Evolutionary conservation across 2,888 invertebrate species (phyloP).

Genomic region (Dusona sp.): DNA sequence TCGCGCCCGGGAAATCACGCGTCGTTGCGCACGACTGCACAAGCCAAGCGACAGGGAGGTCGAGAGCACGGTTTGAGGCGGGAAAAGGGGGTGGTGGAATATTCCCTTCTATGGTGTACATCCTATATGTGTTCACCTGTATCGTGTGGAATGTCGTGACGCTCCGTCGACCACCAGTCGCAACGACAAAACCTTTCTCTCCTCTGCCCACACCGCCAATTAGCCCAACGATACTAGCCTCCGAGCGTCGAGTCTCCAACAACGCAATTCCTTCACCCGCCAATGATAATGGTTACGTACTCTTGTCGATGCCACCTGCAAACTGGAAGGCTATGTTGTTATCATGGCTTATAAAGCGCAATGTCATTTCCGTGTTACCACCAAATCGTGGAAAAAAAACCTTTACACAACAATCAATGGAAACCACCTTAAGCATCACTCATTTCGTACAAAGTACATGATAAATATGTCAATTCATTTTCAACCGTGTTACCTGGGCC

Average conservation of each 20-base stretch:
- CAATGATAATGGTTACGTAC: conserved; percentile 79
- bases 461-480: not conserved
- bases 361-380: not conserved
- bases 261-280: conserved; percentile 49
- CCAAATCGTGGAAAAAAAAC: conserved; percentile 1
- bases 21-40: conserved; percentile 81
- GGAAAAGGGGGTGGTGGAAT: conserved; percentile 4
- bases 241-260: conserved; percentile 55
- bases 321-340: conserved; percentile 49
- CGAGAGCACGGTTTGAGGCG: conserved; percentile 26
- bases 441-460: not conserved
- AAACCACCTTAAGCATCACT: not conserved
- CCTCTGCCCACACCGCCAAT: conserved; percentile 77
- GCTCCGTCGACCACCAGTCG: conserved; percentile 58
- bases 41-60: conserved; percentile 65
- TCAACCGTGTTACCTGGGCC: not conserved
- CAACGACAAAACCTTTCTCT: conserved; percentile 77
- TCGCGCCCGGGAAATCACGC: conserved; percentile 81
- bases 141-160: conserved; percentile 30
- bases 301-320: conserved; percentile 65
- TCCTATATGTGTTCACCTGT: conserved; percentile 39
- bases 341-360: conserved; percentile 31
- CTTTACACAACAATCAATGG: not conserved
- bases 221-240: conserved; percentile 78
- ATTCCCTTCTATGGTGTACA: not conserved